Evolutionary conservation across 1,140 invertebrate species (phyloP), one percentile per base, ranked within the genome.

Genomic region (Trichonephila clavata): DNA sequence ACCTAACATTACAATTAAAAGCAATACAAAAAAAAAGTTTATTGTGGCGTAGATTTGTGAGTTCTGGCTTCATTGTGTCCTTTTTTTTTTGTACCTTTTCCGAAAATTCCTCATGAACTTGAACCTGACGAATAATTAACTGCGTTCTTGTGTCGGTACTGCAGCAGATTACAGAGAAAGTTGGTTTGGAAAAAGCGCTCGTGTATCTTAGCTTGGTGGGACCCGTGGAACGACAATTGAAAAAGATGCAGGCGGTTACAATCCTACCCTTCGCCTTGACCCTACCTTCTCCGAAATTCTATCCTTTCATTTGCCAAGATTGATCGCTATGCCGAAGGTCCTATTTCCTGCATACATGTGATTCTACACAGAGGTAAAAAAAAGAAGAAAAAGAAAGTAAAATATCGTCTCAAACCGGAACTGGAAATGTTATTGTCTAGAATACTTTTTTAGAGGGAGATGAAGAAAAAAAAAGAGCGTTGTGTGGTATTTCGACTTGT

Each of bases 301-400:
- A 77, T 32, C 71, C 71, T 77, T 77, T 77, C 71, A 77, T 77
- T 77, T 77, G 32, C 27, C 32, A 77, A 77, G 71, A 77, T 77
- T 32, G 71, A 77, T 77, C 71, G 27, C 27, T 77, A 7, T 39
- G 71, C 71, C 71, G 71, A 39, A 77, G 71, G 71, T 77, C 71
- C 27, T 77, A 77, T 77, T 77, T 16, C 71, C 71, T 32, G 71
- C 71, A 32, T 20, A 77, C 27, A 77, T 77, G 71, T 18, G 27
- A 77, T 77, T 77, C 71, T 39, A 27, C 14, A 39, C 18, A 16
- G 6, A 39, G 27, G 18, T 4, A 27, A 24, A 71, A 39, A 39
- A 39, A 32, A 3, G 20, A 14, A 14, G 6, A 32, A 27, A 27
- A 39, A 77, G 14, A 32, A 77, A 77, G 68, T 27, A 77, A 77